phyloP scores from a whole-genome alignment of 2,113 vertebrate species.

The Coregonus clupeaformis region DNA sequence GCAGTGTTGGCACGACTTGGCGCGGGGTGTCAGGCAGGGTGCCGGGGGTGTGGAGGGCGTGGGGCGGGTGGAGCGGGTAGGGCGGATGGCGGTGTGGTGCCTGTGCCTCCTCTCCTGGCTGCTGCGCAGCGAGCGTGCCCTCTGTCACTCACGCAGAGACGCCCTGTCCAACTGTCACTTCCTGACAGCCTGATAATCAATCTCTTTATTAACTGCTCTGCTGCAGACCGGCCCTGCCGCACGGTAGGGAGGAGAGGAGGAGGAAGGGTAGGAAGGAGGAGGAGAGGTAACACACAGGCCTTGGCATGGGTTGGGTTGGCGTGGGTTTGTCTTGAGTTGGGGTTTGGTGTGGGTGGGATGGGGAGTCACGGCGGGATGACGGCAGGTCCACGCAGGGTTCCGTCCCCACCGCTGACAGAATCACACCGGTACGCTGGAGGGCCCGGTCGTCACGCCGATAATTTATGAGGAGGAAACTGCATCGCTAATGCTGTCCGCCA shows the following conservation, averaged over 20 bases:
- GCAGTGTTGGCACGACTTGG: slow-evolving; percentile 78
- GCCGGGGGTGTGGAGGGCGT: slow-evolving; percentile 27
- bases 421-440: slow-evolving; percentile 43
- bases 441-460: slow-evolving; percentile 44
- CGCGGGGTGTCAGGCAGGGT: slow-evolving; percentile 9
- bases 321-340: neutral
- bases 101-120: slow-evolving; percentile 75
- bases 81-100: slow-evolving; percentile 70
- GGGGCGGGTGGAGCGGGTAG: slow-evolving; percentile 42
- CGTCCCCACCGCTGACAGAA: slow-evolving; percentile 38
- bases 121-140: slow-evolving; percentile 84
- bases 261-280: slow-evolving; percentile 64
- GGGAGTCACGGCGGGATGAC: neutral
- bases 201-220: slow-evolving; percentile 96
- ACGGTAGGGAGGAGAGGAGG: slow-evolving; percentile 56
- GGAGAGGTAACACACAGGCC: too few species aligned
- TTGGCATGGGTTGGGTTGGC: neutral
- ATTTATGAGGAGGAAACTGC: slow-evolving; percentile 66
- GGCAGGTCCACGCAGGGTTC: neutral
- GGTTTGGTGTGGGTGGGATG: neutral
- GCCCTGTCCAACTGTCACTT: slow-evolving; percentile 97
- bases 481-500: slow-evolving; percentile 49
- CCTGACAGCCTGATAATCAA: slow-evolving; percentile 91
- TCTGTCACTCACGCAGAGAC: slow-evolving; percentile 91
- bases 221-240: slow-evolving; percentile 78